Conservation (phyloP, 2,888 invertebrate genomes). For the Thalpophila matura region DNA sequence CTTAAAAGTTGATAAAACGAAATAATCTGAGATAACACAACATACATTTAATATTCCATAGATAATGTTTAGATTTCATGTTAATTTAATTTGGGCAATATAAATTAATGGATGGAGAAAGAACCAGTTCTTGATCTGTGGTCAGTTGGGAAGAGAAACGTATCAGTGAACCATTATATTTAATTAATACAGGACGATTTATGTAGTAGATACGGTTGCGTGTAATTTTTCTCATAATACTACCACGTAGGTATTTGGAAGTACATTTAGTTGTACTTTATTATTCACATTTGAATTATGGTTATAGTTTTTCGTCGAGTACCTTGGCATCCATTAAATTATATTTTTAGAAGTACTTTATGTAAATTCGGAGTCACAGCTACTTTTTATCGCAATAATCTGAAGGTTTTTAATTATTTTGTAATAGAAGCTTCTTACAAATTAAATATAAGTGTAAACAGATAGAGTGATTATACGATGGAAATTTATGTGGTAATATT, state of each 20-base stretch:
- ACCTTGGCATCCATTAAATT: conserved; percentile 51
- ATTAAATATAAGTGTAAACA: conserved; percentile 61
- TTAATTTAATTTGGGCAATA: conserved; percentile 85
- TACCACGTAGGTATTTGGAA: conserved; percentile 68
- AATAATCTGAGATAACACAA: conserved; percentile 66
- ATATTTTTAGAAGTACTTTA: conserved; percentile 52
- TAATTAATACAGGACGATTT: conserved; percentile 86
- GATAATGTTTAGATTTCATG: conserved; percentile 80
- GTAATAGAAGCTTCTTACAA: conserved; percentile 56
- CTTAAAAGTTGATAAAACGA: conserved; percentile 57
- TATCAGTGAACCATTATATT: conserved; percentile 83
- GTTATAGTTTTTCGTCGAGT: conserved; percentile 72
- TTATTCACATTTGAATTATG: conserved; percentile 79
- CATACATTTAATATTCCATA: conserved; percentile 72
- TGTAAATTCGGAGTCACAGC: conserved; percentile 53
- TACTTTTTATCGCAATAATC: conserved; percentile 57
- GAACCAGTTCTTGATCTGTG: conserved; percentile 81
- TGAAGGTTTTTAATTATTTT: conserved; percentile 61
- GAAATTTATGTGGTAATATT: conserved; percentile 54
- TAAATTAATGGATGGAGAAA: conserved; percentile 81
- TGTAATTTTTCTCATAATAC: conserved; percentile 81
- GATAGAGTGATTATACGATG: conserved; percentile 44
- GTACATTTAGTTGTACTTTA: conserved; percentile 68
- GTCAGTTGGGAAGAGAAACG: conserved; percentile 77
- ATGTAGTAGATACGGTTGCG: conserved; percentile 77